Evolutionary conservation across 2,797 vertebrate genomes (phyloP).

Genomic region (Phataginus tricuspis): DNA sequence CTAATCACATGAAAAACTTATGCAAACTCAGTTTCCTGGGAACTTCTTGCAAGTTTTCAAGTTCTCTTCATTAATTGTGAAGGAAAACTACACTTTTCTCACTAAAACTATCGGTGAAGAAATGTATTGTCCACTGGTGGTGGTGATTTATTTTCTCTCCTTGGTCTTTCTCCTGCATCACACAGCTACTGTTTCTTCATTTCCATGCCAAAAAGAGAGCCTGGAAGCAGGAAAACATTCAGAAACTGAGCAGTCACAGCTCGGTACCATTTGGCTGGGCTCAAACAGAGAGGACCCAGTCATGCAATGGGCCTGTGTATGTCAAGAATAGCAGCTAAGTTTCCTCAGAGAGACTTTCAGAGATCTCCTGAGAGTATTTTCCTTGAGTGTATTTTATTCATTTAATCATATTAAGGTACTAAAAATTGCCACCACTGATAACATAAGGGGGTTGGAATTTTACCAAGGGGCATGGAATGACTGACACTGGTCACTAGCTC

Average conservation of each 20-base stretch:
- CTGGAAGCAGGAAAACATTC: not conserved
- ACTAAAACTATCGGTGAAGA: not conserved
- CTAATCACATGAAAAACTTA: slow-evolving; percentile 20
- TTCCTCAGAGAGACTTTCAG: not conserved
- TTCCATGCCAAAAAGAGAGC: not conserved
- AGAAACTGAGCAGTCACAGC: not conserved
- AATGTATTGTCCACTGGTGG: not conserved
- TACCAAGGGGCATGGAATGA: not conserved
- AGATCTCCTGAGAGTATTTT: not conserved
- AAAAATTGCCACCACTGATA: not conserved
- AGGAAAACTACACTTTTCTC: not conserved
- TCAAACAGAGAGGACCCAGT: not conserved
- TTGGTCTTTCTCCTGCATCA: not conserved
- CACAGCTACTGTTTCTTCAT: not conserved
- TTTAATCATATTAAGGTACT: not conserved
- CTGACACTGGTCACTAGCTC: not conserved
- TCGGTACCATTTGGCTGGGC: not conserved
- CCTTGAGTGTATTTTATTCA: not conserved
- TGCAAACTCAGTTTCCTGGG: not conserved
- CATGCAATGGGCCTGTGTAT: not conserved
- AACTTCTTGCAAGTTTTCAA: not conserved
- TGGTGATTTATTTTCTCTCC: not conserved
- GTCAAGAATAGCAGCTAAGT: not conserved
- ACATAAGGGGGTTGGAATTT: not conserved
- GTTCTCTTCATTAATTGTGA: not conserved